Base-by-base conservation (phyloP, 2,888 invertebrate genomes). In the Dryadula phaetusa region DNA sequence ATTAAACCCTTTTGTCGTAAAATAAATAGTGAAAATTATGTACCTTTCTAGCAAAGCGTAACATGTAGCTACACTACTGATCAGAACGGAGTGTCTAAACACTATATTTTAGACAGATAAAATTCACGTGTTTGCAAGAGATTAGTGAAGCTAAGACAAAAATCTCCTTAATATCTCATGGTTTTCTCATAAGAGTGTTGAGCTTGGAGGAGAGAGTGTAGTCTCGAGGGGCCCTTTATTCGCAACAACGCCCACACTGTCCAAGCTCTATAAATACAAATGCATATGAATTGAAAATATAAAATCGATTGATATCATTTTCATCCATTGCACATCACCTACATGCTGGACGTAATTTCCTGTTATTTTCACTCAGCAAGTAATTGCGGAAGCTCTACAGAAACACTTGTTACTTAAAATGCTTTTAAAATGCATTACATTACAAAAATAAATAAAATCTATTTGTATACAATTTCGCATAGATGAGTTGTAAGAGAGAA, bases 401-500 rank as follows among this genome's bases (percentile, higher is more conserved):
- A 52, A 52, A 52, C 16, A 52, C 52, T 52, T 52, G 52, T 52
- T 52, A 25, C 28, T 32, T 52, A 8, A 28, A 52, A n/a, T n/a
- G 52, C 52, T 52, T 52, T 52, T 52, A 25, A 52, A 28, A 28
- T 16, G 12, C 14, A 12, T 14, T 22, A 10, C 8, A 22, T 12
- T 20, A 22, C 4, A 20, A 22, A 22, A 37, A 37, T 12, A 37
- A 37, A 37, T 37, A 3, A 37, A 37, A 37, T 2, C 37, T 37
- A 37, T 37, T 37, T 37, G 12, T 37, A 37, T 10, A 12, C 1
- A 6, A 32, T 7, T 32, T 32, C 7, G 5, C 8, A 1, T 32
- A 32, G 32, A 7, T 32, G 5, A 37, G 2, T 1, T 3, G 3
- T 12, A 6, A 2, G 12, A 12, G 10, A 12, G 3, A 37, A 12